Evolutionary conservation across 2,797 vertebrate species (phyloP).

Genomic region (Huso huso): DNA sequence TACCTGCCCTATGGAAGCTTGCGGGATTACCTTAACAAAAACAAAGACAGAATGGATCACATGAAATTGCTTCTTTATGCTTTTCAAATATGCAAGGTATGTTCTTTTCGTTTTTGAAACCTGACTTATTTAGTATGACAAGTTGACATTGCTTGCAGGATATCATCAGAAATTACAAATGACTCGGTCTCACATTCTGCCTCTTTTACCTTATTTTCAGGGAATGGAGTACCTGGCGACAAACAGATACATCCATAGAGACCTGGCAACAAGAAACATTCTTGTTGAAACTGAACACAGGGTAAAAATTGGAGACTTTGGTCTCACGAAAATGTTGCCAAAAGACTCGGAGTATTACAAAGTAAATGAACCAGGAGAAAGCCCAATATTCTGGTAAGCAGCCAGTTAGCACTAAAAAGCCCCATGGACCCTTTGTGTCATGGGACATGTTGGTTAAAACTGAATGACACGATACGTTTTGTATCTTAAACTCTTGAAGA

Average conservation of each 20-base stretch:
- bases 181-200: no score
- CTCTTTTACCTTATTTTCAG: constrained; percentile 38
- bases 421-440: no score
- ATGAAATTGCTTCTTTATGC: constrained; percentile 86
- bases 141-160: no score
- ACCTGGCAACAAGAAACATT: constrained; percentile 91
- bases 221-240: constrained; percentile 95
- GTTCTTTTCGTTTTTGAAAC: not conserved
- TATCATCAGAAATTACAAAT: no score
- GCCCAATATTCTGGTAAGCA: constrained; percentile 95
- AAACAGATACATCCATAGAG: constrained; percentile 91
- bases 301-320: constrained; percentile 97
- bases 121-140: no score
- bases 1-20: constrained; percentile 92
- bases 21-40: constrained; percentile 90
- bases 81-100: constrained; percentile 92
- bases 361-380: constrained; percentile 90
- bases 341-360: constrained; percentile 98
- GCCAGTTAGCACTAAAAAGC: not conserved
- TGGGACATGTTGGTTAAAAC: no score
- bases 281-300: constrained; percentile 93
- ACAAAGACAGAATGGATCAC: constrained; percentile 82
- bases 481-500: no score
- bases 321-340: constrained; percentile 90
- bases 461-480: no score